phyloP scores from a whole-genome alignment of 2,113 vertebrate species.

The Trogon surrucura region DNA sequence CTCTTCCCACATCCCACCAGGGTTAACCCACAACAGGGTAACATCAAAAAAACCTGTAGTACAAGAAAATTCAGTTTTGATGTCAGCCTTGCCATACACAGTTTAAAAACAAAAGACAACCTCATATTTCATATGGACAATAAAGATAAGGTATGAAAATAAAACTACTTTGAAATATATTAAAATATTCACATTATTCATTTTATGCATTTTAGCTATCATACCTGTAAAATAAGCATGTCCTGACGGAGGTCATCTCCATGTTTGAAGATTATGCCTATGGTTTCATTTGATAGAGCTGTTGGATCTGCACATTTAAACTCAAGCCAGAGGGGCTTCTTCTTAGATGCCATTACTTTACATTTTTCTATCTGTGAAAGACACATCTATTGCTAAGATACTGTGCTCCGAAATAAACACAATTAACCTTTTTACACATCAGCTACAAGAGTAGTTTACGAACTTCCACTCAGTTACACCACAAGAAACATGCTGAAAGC shows the following conservation, averaged over 20 bases:
- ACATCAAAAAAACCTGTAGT: neutral
- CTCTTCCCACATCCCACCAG: neutral
- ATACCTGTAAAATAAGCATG: constrained; percentile 98
- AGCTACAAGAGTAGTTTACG: neutral
- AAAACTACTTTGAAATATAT: neutral
- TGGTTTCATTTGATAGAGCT: constrained; percentile 91
- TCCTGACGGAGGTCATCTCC: constrained; percentile 97
- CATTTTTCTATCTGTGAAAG: constrained; percentile 92
- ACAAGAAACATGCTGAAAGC: neutral
- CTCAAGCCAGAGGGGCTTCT: constrained; percentile 98
- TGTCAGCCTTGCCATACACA: neutral
- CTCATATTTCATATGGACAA: neutral
- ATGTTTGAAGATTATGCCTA: constrained; percentile 98
- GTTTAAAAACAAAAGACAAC: neutral
- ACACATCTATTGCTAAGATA: neutral
- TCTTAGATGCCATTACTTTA: constrained; percentile 99
- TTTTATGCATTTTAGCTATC: neutral
- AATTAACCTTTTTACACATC: neutral
- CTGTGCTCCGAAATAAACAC: neutral
- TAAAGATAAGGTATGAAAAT: neutral
- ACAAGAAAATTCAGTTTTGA: neutral
- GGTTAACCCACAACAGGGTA: neutral
- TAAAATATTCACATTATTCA: neutral
- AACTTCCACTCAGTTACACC: neutral
- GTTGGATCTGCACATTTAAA: constrained; percentile 94